Conservation (phyloP, 2,888 invertebrate species). For the Epistrophe eligans region DNA sequence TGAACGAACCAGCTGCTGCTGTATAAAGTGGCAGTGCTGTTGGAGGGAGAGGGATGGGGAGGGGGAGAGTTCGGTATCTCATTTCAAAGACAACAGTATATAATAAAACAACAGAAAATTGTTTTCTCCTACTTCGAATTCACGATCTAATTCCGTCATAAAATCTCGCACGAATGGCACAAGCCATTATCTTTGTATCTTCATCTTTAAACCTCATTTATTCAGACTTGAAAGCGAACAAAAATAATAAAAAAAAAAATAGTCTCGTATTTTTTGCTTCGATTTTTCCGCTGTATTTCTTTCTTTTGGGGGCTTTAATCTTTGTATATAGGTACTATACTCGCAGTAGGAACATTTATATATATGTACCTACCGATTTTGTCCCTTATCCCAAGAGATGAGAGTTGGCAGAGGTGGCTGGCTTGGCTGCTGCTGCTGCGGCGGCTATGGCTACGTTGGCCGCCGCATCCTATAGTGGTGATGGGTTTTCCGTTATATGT, state of each 20-base stretch:
- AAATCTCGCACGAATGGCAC: conserved; percentile 64
- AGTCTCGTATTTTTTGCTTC: neutral
- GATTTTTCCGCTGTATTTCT: conserved; percentile 20
- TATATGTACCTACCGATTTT: neutral
- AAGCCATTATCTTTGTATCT: conserved; percentile 65
- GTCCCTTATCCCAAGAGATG: conserved; percentile 23
- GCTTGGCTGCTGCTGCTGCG: conserved; percentile 6
- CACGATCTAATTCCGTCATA: conserved; percentile 71
- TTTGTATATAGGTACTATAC: neutral
- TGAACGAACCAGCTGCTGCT: neutral
- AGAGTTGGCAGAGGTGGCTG: conserved; percentile 19
- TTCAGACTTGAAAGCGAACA: conserved; percentile 31
- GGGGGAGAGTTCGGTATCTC: neutral
- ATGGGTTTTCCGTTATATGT: conserved; percentile 35
- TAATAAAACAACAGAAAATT: conserved; percentile 21
- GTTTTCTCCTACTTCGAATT: conserved; percentile 42
- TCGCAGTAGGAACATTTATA: too few relatives aligned
- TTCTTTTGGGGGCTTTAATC: conserved; percentile 49
- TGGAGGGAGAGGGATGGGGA: too few relatives aligned
- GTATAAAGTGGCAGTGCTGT: neutral
- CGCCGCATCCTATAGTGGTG: conserved; percentile 20
- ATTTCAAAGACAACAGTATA: conserved; percentile 7
- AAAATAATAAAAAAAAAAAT: neutral
- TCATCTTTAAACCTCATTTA: conserved; percentile 72
- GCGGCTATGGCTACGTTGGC: conserved; percentile 20